phyloP scores from a whole-genome alignment of 1,140 invertebrate genomes.

The Mizuhopecten yessoensis region DNA sequence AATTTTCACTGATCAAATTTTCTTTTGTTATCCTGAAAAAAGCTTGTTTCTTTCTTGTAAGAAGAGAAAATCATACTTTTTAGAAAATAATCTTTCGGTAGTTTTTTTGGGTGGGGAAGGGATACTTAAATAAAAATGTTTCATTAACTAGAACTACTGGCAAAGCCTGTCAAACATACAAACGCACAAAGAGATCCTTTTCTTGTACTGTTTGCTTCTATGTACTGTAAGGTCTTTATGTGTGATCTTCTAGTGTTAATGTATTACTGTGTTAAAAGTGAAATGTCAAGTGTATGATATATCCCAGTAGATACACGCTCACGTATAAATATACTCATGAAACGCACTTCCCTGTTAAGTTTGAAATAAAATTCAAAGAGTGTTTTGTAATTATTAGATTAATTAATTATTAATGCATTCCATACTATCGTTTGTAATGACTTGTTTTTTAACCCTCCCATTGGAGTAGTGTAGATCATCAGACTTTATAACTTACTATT shows the following conservation, averaged over 20 bases:
- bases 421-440: constrained; percentile 34
- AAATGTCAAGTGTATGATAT: neutral
- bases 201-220: neutral
- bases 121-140: too few relatives aligned
- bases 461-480: neutral
- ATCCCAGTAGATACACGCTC: neutral
- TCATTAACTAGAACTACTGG: too few relatives aligned
- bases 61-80: too few relatives aligned
- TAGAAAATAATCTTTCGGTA: too few relatives aligned
- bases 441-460: constrained; percentile 14
- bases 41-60: too few relatives aligned
- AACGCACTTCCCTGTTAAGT: constrained; percentile 7
- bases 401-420: constrained; percentile 22
- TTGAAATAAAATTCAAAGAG: constrained; percentile 29
- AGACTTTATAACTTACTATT: neutral
- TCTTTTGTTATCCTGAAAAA: too few relatives aligned
- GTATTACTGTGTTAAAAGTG: neutral
- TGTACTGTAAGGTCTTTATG: neutral
- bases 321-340: constrained; percentile 24
- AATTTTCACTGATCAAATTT: too few relatives aligned
- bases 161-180: too few relatives aligned
- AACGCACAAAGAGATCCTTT: too few relatives aligned
- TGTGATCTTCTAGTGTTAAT: neutral
- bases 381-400: constrained; percentile 10
- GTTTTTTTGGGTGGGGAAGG: too few relatives aligned